Conservation (phyloP, 2,797 vertebrate species). For the Gila robusta region DNA sequence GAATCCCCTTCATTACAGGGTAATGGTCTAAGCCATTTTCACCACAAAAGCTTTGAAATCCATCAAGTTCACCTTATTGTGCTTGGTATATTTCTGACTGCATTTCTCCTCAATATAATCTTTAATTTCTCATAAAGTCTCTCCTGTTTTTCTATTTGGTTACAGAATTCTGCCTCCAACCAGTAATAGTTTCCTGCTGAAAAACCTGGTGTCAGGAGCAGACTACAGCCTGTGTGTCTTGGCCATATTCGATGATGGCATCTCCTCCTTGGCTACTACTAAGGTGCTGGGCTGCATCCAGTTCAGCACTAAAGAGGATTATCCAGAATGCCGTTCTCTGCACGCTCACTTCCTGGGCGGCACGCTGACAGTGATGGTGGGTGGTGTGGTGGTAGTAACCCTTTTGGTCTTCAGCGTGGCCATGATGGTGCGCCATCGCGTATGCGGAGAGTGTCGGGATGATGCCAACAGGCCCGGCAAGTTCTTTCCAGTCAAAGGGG, state of each 20-base stretch:
- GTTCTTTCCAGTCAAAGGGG: constrained; percentile 81
- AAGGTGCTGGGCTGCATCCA: constrained; percentile 89
- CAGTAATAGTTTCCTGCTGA: constrained; percentile 86
- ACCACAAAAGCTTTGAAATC: constrained; percentile 55
- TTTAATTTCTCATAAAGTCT: constrained; percentile 13
- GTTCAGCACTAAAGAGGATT: constrained; percentile 89
- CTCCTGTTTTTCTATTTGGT: constrained; percentile 3
- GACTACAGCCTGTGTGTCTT: constrained; percentile 92
- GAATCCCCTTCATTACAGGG: constrained; percentile 2
- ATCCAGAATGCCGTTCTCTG: constrained; percentile 88
- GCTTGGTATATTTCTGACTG: constrained; percentile 70
- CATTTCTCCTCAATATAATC: neutral
- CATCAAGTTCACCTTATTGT: constrained; percentile 66
- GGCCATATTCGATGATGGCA: constrained; percentile 87
- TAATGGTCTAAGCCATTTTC: constrained; percentile 41
- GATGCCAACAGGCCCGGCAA: constrained; percentile 63
- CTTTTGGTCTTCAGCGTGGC: constrained; percentile 91
- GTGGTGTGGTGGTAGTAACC: constrained; percentile 89
- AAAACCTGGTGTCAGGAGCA: constrained; percentile 87
- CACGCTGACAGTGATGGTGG: constrained; percentile 90
- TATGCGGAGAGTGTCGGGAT: constrained; percentile 74
- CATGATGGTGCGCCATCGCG: constrained; percentile 90
- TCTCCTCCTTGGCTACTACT: constrained; percentile 86
- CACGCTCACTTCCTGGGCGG: constrained; percentile 92
- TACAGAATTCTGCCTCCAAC: constrained; percentile 88